Percentiles rank a stretch among this genome's conserved stretches.
These are phyloP conservation scores for Gastrophryne carolinensis DNA, from an alignment of 2,797 vertebrate species.

Conservation along the genomic window DNA sequence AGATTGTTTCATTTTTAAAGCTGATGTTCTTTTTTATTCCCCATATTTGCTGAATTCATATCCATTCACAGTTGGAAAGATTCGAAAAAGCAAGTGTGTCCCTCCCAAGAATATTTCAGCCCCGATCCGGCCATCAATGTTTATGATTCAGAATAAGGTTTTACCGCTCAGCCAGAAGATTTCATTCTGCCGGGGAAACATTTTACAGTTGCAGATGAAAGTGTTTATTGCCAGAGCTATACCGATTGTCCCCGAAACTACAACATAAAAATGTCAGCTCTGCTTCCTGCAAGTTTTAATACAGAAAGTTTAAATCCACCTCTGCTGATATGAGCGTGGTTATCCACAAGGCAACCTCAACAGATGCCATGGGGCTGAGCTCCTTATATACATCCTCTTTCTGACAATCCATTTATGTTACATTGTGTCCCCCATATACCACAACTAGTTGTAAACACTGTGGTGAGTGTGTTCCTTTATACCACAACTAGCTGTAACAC, in stretches of 20 bases:
- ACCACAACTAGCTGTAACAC: too few relatives aligned
- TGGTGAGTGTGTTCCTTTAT: too few relatives aligned
- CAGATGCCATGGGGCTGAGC: too few relatives aligned
- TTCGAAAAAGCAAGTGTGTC: neutral
- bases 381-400: too few relatives aligned
- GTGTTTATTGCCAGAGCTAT: slow-evolving; percentile 18
- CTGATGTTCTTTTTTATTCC: too few relatives aligned
- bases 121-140: slow-evolving; percentile 35
- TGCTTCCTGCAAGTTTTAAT: slow-evolving; percentile 1
- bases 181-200: slow-evolving; percentile 29
- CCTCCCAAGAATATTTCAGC: slow-evolving; percentile 9
- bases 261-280: neutral
- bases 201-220: slow-evolving; percentile 36
- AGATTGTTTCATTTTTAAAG: too few relatives aligned
- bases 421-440: too few relatives aligned
- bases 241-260: neutral
- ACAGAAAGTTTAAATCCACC: neutral
- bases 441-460: too few relatives aligned
- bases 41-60: too few relatives aligned
- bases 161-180: slow-evolving; percentile 44
- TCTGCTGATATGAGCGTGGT: too few relatives aligned
- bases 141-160: slow-evolving; percentile 42
- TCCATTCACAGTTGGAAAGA: slow-evolving; percentile 13
- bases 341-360: too few relatives aligned
- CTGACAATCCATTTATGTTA: too few relatives aligned